Evolutionary conservation across 2,797 vertebrate species (phyloP).

Genomic region (Anableps anableps): DNA sequence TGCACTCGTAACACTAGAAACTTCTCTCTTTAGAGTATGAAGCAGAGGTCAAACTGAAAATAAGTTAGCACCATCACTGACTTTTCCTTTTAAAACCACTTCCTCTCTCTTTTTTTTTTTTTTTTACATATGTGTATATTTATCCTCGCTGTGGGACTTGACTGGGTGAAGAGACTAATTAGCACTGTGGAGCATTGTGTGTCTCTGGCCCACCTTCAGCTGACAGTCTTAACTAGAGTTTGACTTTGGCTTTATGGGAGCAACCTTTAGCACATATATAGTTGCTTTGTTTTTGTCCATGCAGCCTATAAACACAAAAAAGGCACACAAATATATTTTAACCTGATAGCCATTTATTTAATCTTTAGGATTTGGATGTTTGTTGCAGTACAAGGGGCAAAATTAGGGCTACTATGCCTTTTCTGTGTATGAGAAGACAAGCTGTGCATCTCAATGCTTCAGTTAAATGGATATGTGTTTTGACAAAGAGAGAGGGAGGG

Average conservation of each 20-base stretch:
- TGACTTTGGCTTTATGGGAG: constrained; percentile 69
- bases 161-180: constrained; percentile 66
- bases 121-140: constrained; percentile 72
- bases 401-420: constrained; percentile 7
- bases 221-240: constrained; percentile 64
- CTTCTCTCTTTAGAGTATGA: constrained; percentile 64
- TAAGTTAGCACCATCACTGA: constrained; percentile 56
- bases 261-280: constrained; percentile 22
- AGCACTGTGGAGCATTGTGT: constrained; percentile 58
- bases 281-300: constrained; percentile 10
- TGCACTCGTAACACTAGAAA: constrained; percentile 49
- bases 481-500: constrained; percentile 59
- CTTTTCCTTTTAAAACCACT: constrained; percentile 38
- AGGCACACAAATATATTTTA: not conserved
- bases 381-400: not conserved
- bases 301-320: not conserved
- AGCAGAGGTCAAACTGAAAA: constrained; percentile 80
- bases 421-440: constrained; percentile 46
- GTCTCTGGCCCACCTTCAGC: constrained; percentile 63
- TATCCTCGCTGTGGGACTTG: constrained; percentile 67
- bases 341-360: constrained; percentile 22
- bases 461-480: constrained; percentile 68
- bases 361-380: constrained; percentile 21
- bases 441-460: constrained; percentile 54
- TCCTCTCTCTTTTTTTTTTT: constrained; percentile 16